Conservation (phyloP, 2,888 invertebrate genomes). For the Euzophera pinguis region DNA sequence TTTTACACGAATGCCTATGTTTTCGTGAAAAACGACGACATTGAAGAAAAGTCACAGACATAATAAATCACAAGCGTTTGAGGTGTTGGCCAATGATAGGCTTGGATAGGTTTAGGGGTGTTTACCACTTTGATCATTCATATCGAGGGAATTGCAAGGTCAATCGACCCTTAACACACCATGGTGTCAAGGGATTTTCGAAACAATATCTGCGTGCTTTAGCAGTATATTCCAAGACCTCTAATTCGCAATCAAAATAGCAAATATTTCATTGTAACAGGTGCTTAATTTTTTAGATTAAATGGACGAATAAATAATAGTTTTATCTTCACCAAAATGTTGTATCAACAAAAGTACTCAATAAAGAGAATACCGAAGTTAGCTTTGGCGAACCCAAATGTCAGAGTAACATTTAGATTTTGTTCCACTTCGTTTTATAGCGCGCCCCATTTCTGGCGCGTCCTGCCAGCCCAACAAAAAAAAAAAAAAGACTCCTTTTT, state of each 20-base stretch:
- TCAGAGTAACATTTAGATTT: conserved; percentile 66
- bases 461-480: conserved; percentile 29
- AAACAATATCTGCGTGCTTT: too few species aligned
- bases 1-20: too few species aligned
- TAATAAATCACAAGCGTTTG: conserved; percentile 45
- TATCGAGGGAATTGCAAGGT: too few species aligned
- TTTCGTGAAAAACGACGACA: conserved; percentile 29
- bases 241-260: too few species aligned
- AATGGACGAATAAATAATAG: too few species aligned
- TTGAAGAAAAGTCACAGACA: conserved; percentile 46
- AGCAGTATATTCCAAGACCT: too few species aligned
- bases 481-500: conserved; percentile 27
- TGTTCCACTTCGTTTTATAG: conserved; percentile 58
- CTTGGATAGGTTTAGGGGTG: background rate
- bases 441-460: conserved; percentile 48
- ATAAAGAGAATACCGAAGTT: conserved; percentile 28
- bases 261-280: too few species aligned
- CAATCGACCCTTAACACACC: too few species aligned
- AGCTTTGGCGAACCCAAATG: conserved; percentile 51
- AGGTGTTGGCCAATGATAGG: conserved; percentile 21
- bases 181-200: too few species aligned
- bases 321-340: background rate
- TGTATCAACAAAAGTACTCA: background rate
- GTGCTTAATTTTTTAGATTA: too few species aligned
- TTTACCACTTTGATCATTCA: too few species aligned